phyloP scores from a whole-genome alignment of 2,113 vertebrate species.

The Eonycteris spelaea region DNA sequence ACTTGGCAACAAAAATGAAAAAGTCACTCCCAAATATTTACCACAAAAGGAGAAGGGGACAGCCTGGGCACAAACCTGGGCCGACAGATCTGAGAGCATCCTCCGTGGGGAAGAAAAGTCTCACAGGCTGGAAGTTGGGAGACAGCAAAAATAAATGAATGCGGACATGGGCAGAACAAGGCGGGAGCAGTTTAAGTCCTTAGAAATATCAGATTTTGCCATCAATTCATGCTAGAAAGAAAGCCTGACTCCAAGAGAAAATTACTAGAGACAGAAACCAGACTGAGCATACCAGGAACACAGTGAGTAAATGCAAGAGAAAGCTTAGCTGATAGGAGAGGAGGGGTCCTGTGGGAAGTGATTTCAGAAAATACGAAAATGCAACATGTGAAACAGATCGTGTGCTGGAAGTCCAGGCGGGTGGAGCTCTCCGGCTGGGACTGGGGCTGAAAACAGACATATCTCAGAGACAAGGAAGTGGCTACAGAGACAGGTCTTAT shows the following conservation, averaged over 20 bases:
- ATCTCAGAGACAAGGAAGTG: neutral
- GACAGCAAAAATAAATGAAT: neutral
- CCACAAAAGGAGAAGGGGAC: neutral
- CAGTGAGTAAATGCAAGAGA: neutral
- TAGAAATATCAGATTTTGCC: neutral
- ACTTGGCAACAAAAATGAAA: neutral
- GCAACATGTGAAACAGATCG: accelerated
- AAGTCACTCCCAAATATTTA: neutral
- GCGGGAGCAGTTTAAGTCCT: neutral
- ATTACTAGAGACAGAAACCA: neutral
- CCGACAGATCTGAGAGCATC: neutral
- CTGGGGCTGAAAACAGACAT: neutral
- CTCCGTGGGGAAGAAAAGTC: neutral
- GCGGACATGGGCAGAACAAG: neutral
- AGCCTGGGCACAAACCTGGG: neutral
- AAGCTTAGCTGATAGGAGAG: neutral
- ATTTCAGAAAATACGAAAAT: neutral
- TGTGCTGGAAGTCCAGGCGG: neutral
- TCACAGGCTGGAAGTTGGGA: neutral
- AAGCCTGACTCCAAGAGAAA: neutral
- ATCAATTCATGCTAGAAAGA: neutral
- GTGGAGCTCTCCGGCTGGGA: accelerated
- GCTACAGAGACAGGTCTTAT: neutral
- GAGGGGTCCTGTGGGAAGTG: neutral
- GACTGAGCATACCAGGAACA: neutral